Percentiles rank a stretch among this genome's conserved stretches.
phyloP scores from a whole-genome alignment of 2,888 invertebrate genomes.

The Caenorhabditis imperialis region DNA sequence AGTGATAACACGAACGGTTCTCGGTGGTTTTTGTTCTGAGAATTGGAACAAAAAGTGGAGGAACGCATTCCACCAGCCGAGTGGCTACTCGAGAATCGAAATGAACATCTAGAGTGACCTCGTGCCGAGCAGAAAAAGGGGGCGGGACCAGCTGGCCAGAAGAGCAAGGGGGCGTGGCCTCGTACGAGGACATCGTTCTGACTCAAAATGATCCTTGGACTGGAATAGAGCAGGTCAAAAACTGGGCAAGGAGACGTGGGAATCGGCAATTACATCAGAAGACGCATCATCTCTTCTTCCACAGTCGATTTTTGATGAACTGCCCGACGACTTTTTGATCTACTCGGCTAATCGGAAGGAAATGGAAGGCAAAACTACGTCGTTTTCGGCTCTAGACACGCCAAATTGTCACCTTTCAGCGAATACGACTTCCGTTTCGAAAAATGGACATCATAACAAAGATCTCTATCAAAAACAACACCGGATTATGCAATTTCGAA shows the following conservation, averaged over 20 bases:
- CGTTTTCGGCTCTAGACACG: too few species aligned
- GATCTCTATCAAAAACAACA: too few species aligned
- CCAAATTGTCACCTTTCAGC: too few species aligned
- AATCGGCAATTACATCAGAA: conserved; percentile 22
- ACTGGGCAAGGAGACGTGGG: background rate
- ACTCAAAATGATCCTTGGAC: background rate
- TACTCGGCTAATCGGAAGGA: background rate
- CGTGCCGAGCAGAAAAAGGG: background rate
- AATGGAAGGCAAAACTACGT: too few species aligned
- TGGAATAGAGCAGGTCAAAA: background rate
- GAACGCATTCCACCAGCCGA: too few species aligned
- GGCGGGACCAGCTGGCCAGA: background rate
- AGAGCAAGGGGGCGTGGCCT: background rate
- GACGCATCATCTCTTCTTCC: conserved; percentile 20
- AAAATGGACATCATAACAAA: too few species aligned
- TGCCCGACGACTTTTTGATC: conserved; percentile 23
- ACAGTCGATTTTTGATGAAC: conserved; percentile 26
- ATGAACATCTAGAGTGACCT: background rate
- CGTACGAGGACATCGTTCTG: background rate
- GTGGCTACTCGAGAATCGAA: too few species aligned
- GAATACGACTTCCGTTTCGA: too few species aligned
- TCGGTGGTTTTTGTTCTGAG: too few species aligned
- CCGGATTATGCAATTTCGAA: too few species aligned
- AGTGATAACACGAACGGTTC: too few species aligned
- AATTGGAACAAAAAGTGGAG: too few species aligned